Conservation (phyloP, 30 jellyfish, hydroid and myxozoan genomes). For the Turritopsis rubra region DNA sequence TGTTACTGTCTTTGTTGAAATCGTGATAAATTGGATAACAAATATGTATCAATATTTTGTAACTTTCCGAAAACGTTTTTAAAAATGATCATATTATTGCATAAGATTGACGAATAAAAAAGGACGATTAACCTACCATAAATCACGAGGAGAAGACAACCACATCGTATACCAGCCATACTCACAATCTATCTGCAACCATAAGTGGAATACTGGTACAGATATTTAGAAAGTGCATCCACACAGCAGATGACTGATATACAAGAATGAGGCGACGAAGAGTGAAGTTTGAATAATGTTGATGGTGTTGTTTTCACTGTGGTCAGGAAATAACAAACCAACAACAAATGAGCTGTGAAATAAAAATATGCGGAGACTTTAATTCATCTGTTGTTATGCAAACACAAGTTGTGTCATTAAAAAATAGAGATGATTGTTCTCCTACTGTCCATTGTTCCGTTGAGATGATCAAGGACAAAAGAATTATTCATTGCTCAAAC, state of each 20-base stretch:
- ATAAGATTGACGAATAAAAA: background rate
- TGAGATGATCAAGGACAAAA: background rate
- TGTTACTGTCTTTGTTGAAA: background rate
- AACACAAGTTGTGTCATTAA: background rate
- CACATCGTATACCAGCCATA: background rate
- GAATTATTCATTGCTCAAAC: background rate
- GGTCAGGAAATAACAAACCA: background rate
- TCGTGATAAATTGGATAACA: background rate
- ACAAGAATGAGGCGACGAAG: background rate
- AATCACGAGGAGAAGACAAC: background rate
- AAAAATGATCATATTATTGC: background rate
- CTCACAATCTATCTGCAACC: background rate
- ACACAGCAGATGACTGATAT: background rate
- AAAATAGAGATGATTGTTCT: background rate
- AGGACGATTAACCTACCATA: background rate
- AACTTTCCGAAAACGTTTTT: background rate
- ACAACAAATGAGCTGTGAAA: background rate
- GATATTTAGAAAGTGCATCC: background rate
- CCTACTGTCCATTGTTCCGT: background rate
- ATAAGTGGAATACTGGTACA: background rate
- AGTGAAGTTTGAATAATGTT: background rate
- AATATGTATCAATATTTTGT: background rate
- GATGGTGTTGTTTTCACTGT: background rate
- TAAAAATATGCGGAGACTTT: background rate
- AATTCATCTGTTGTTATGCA: background rate